Conservation (phyloP, 2,113 vertebrate genomes). For the Genyomyrus donnyi region DNA sequence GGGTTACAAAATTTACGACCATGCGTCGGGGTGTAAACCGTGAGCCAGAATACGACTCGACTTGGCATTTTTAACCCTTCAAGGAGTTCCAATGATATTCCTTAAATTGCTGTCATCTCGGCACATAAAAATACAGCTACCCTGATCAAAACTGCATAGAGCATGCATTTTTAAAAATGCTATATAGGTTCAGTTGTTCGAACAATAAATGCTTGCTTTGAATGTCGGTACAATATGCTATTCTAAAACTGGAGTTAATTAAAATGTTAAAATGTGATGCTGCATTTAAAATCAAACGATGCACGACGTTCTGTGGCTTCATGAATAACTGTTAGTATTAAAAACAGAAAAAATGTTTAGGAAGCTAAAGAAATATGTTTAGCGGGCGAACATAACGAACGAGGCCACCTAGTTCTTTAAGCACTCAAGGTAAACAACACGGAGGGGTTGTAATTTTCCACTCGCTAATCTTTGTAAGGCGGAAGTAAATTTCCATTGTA, state of each 20-base stretch:
- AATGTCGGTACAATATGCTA: background rate
- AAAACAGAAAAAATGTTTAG: background rate
- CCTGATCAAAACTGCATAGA: background rate
- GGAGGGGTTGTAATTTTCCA: constrained; percentile 47
- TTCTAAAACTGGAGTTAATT: background rate
- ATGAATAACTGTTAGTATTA: background rate
- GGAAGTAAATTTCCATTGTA: constrained; percentile 24
- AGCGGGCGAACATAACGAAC: background rate
- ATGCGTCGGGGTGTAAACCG: background rate
- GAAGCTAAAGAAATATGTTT: background rate
- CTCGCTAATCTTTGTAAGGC: background rate
- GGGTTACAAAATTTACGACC: background rate
- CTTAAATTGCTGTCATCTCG: background rate
- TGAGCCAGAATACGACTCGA: background rate
- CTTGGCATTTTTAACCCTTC: background rate
- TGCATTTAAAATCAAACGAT: background rate
- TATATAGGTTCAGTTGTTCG: background rate
- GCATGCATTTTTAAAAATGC: background rate
- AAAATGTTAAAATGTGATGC: background rate
- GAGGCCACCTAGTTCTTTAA: background rate
- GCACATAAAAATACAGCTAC: background rate
- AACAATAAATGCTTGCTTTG: background rate
- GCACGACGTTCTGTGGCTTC: background rate
- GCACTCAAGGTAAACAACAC: background rate
- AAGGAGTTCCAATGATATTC: background rate